These are phyloP conservation scores for Agraylea sexmaculata DNA, from an alignment of 1,140 invertebrate species.

Conservation along the genomic window DNA sequence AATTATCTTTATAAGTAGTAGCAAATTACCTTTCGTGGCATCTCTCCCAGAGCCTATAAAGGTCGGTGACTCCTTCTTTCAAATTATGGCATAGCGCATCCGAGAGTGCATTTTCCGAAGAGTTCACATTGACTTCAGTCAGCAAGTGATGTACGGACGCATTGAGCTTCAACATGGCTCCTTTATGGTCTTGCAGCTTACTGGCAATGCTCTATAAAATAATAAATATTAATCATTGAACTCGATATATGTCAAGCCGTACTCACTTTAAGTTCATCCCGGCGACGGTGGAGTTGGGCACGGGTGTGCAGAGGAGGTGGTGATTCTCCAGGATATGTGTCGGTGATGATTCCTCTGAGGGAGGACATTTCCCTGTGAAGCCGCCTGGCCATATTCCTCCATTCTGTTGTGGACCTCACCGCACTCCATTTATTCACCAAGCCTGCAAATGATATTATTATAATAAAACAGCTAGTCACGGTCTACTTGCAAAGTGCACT, in stretches of 20 bases:
- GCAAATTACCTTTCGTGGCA: slow-evolving; percentile 58
- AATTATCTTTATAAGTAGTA: no score
- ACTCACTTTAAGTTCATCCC: slow-evolving; percentile 35
- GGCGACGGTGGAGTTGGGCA: slow-evolving; percentile 33
- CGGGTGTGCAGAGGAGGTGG: slow-evolving; percentile 25
- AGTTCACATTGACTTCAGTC: slow-evolving; percentile 33
- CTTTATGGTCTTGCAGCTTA: slow-evolving; percentile 57
- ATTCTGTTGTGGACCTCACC: slow-evolving; percentile 30
- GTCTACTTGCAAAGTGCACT: background rate
- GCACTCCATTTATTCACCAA: slow-evolving; percentile 35
- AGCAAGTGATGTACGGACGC: slow-evolving; percentile 63
- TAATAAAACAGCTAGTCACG: background rate
- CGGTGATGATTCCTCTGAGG: slow-evolving; percentile 31
- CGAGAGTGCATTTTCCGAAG: slow-evolving; percentile 25
- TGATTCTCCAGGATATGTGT: slow-evolving; percentile 25
- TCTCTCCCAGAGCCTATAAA: slow-evolving; percentile 68
- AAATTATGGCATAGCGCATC: slow-evolving; percentile 41
- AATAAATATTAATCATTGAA: slow-evolving; percentile 11
- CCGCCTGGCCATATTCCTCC: slow-evolving; percentile 29
- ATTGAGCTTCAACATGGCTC: slow-evolving; percentile 57
- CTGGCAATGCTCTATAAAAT: slow-evolving; percentile 48
- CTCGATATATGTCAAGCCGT: no score
- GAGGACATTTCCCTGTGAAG: slow-evolving; percentile 35
- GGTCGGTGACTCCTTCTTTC: slow-evolving; percentile 58
- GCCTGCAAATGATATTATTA: slow-evolving; percentile 13